Conservation (phyloP, 2,888 invertebrate species). For the Zeuzera pyrina region DNA sequence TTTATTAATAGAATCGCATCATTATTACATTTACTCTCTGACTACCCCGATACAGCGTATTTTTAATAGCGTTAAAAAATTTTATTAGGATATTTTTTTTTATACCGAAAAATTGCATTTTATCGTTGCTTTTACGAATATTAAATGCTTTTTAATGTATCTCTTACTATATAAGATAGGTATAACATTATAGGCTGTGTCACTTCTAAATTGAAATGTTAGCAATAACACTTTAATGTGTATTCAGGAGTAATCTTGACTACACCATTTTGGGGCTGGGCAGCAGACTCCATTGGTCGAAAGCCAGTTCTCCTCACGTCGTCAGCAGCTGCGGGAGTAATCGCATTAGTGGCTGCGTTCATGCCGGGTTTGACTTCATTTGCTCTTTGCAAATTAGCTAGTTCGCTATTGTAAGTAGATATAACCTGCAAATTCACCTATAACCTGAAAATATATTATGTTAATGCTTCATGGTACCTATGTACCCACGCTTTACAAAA, state of each 20-base stretch:
- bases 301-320: constrained; percentile 46
- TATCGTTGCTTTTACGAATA: constrained; percentile 1
- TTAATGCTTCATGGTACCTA: background rate
- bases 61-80: no score
- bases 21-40: no score
- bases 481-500: no score
- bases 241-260: constrained; percentile 50
- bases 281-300: constrained; percentile 47
- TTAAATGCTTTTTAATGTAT: no score
- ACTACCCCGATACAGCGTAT: no score
- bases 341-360: constrained; percentile 41
- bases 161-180: no score
- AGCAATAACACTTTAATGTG: no score
- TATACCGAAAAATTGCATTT: background rate
- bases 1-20: no score
- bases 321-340: constrained; percentile 30
- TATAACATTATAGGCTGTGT: no score
- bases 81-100: no score
- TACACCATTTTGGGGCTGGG: constrained; percentile 56
- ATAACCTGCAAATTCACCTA: background rate
- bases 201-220: no score
- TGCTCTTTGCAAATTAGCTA: constrained; percentile 41
- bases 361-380: constrained; percentile 44
- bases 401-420: constrained; percentile 53
- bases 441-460: background rate